Conservation (phyloP, 35 echinoderm and acorn worm species). For the Ptychodera flava region DNA sequence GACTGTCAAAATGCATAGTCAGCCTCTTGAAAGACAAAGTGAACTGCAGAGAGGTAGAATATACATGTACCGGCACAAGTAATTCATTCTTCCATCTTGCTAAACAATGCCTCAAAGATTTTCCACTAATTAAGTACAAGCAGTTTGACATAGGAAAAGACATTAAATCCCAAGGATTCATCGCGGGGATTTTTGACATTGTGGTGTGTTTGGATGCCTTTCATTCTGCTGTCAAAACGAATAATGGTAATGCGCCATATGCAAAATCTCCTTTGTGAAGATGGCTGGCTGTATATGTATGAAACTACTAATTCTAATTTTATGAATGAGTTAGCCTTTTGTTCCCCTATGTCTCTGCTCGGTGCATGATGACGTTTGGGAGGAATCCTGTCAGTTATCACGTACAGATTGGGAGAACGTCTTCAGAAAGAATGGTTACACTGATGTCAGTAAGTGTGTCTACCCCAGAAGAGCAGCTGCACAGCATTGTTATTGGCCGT, state of each 20-base stretch:
- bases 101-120: constrained; percentile 32
- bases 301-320: constrained; percentile 64
- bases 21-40: constrained; percentile 54
- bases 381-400: constrained; percentile 68
- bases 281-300: constrained; percentile 69
- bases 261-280: constrained; percentile 56
- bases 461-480: constrained; percentile 66
- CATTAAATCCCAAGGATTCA: constrained; percentile 70
- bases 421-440: constrained; percentile 46
- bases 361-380: constrained; percentile 63
- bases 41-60: constrained; percentile 63
- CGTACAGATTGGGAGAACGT: constrained; percentile 44
- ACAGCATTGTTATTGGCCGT: constrained; percentile 56
- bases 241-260: constrained; percentile 58
- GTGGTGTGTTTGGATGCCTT: constrained; percentile 87
- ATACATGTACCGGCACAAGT: constrained; percentile 88
- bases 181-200: constrained; percentile 70
- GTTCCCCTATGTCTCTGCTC: constrained; percentile 71
- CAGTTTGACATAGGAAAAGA: constrained; percentile 85
- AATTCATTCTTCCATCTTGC: constrained; percentile 92
- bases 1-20: constrained; percentile 68
- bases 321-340: constrained; percentile 73
- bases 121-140: constrained; percentile 82
- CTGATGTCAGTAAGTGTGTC: constrained; percentile 62
- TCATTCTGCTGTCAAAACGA: constrained; percentile 51